Conservation (phyloP, 2,113 vertebrate genomes). For the Pao palembangensis region DNA sequence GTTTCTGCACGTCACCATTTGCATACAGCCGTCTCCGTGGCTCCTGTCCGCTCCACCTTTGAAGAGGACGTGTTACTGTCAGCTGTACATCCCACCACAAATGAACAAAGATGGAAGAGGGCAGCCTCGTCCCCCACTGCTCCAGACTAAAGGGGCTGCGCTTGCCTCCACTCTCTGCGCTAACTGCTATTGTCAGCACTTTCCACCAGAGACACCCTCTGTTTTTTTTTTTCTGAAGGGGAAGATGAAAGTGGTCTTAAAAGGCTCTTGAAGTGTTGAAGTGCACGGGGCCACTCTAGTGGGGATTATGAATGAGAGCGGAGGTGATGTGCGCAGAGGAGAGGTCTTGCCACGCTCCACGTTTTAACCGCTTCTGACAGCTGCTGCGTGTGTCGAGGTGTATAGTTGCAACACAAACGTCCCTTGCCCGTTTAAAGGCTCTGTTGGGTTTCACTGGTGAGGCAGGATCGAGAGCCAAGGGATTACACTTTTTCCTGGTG, state of each 20-base stretch:
- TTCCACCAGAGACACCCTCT: slow-evolving; percentile 57
- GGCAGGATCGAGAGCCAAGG: slow-evolving; percentile 6
- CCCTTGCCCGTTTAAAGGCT: neutral
- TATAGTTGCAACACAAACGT: neutral
- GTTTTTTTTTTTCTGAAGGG: slow-evolving; percentile 54
- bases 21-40: slow-evolving; percentile 26
- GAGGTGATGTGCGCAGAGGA: slow-evolving; percentile 21
- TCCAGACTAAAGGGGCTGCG: slow-evolving; percentile 45
- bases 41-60: slow-evolving; percentile 25
- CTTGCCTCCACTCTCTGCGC: slow-evolving; percentile 32
- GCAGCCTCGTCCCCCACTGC: slow-evolving; percentile 19
- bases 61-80: slow-evolving; percentile 24
- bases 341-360: slow-evolving; percentile 20
- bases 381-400: slow-evolving; percentile 10
- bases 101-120: slow-evolving; percentile 34
- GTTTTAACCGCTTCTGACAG: slow-evolving; percentile 49
- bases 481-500: slow-evolving; percentile 10
- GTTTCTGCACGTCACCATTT: neutral
- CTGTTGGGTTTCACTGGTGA: neutral
- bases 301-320: slow-evolving; percentile 41
- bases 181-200: slow-evolving; percentile 66
- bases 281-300: slow-evolving; percentile 40
- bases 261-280: slow-evolving; percentile 63
- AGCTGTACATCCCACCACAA: slow-evolving; percentile 12
- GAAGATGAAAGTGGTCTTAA: slow-evolving; percentile 70